A percentile compares a stretch with the other conserved stretches of the same genome.
Conservation (phyloP, 2,113 vertebrate species). For the Pituophis catenifer region DNA sequence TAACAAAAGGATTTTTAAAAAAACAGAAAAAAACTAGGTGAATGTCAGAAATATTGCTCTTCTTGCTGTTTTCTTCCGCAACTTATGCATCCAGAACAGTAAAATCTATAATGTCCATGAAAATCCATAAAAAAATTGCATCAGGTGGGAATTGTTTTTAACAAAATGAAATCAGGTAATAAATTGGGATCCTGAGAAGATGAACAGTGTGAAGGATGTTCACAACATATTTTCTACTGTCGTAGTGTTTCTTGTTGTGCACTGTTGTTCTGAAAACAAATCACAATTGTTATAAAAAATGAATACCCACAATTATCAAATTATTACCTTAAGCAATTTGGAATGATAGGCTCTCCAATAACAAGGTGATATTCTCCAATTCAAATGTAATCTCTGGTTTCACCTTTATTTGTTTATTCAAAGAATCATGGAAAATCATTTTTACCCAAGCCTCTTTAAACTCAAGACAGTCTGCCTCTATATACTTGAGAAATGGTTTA, state of each 20-base stretch:
- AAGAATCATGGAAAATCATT: constrained; percentile 14
- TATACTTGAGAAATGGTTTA: constrained; percentile 36
- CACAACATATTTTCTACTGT: background rate
- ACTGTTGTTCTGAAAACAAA: background rate
- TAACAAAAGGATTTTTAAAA: background rate
- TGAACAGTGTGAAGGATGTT: background rate
- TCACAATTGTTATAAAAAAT: background rate
- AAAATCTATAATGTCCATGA: background rate
- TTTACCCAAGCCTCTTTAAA: constrained; percentile 30
- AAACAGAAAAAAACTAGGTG: background rate
- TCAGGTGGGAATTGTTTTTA: background rate
- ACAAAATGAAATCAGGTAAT: background rate
- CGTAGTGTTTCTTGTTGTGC: background rate
- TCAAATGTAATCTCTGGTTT: background rate
- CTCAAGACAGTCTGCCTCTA: constrained; percentile 15
- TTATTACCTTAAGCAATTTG: background rate
- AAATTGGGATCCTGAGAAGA: background rate
- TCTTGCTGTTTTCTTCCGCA: background rate
- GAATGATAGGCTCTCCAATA: background rate
- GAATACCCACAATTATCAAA: background rate
- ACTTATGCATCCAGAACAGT: background rate
- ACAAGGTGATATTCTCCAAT: background rate
- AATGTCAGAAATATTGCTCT: background rate
- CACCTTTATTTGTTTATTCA: background rate
- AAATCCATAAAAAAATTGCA: background rate